Evolutionary conservation across 23 tunicate genomes (phyloP).

Genomic region (Halocynthia aurantium): DNA sequence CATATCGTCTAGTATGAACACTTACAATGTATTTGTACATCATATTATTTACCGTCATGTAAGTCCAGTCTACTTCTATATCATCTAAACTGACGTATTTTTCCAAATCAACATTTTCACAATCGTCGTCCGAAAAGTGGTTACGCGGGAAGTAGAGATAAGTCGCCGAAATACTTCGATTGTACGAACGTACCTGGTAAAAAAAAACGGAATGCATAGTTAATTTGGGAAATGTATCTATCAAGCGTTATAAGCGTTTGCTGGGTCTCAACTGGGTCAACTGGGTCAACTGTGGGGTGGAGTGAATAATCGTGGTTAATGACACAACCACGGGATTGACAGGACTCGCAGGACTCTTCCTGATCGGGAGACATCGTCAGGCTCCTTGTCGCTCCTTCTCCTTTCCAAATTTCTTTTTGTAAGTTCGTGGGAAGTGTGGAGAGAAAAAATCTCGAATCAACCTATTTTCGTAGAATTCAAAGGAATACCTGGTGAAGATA

Average conservation of each 20-base stretch:
- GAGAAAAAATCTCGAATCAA: not conserved
- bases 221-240: too few species aligned
- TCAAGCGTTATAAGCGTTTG: too few species aligned
- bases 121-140: conserved; percentile 64
- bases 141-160: conserved; percentile 55
- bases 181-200: conserved; percentile 71
- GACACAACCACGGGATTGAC: too few species aligned
- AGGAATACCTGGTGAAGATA: conserved; percentile 67
- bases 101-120: conserved; percentile 47
- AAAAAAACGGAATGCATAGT: not conserved
- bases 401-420: not conserved
- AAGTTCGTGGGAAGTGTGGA: not conserved
- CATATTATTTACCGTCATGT: conserved; percentile 49
- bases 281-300: too few species aligned
- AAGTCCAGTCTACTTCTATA: conserved; percentile 61
- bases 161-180: conserved; percentile 72
- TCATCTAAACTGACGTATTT: conserved; percentile 39
- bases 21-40: not conserved
- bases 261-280: too few species aligned
- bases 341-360: too few species aligned
- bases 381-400: not conserved
- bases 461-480: too few species aligned
- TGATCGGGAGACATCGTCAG: too few species aligned
- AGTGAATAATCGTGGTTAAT: too few species aligned
- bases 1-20: too few species aligned